Conservation (phyloP, 2,797 vertebrate genomes). For the Chrosomus eos region DNA sequence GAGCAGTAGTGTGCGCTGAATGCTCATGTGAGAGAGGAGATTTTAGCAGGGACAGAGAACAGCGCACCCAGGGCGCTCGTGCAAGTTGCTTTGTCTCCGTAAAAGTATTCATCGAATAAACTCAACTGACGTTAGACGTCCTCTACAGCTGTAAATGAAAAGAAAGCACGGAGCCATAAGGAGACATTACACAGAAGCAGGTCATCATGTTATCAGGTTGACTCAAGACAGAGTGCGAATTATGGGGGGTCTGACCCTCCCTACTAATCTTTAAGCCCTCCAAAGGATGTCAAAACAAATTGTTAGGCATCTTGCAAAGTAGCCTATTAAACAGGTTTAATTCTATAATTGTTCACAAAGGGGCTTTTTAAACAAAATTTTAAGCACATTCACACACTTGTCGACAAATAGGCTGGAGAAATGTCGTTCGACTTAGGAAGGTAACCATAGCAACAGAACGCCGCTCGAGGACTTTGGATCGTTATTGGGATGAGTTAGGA, state of each 20-base stretch:
- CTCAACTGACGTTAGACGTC: not conserved
- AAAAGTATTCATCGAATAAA: not conserved
- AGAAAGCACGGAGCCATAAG: not conserved
- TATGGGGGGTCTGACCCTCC: not conserved
- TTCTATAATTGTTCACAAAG: not conserved
- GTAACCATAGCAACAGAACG: not conserved
- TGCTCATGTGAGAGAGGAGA: slow-evolving; percentile 55
- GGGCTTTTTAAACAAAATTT: not conserved
- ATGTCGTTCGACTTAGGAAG: not conserved
- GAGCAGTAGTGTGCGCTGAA: slow-evolving; percentile 53
- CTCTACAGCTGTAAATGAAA: not conserved
- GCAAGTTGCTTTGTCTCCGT: slow-evolving; percentile 40
- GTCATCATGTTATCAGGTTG: not conserved
- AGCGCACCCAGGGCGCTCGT: slow-evolving; percentile 1
- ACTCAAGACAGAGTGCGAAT: not conserved
- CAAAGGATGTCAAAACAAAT: not conserved
- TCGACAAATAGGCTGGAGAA: not conserved
- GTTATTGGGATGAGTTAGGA: too few species aligned
- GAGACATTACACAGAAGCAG: not conserved
- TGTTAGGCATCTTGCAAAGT: not conserved
- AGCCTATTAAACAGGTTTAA: not conserved
- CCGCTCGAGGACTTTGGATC: not conserved
- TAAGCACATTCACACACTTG: not conserved
- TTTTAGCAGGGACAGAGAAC: slow-evolving; percentile 32
- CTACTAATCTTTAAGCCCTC: not conserved